These are phyloP conservation scores for Xiphorhynchus erythropygius DNA, from an alignment of 2,797 vertebrate species.

Conservation along the genomic window DNA sequence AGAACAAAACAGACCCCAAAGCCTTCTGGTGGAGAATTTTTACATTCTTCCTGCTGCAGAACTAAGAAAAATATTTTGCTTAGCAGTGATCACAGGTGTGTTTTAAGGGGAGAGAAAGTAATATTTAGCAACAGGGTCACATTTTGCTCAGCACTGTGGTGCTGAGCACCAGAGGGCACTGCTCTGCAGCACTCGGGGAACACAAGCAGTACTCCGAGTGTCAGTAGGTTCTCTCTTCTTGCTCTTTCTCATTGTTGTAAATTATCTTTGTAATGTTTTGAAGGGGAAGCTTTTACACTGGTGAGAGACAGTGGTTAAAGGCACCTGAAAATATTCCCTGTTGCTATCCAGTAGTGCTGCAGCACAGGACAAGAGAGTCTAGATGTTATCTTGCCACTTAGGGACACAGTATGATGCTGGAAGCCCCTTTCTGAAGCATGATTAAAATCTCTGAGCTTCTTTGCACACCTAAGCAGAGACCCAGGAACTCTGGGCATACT, in stretches of 20 bases:
- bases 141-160: not conserved
- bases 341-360: not conserved
- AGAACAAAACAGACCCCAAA: not conserved
- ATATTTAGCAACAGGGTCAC: not conserved
- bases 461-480: not conserved
- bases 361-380: not conserved
- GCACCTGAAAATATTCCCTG: not conserved
- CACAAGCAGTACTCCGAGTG: not conserved
- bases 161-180: conserved; percentile 48
- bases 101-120: not conserved
- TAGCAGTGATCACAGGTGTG: not conserved
- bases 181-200: not conserved
- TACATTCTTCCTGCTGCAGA: not conserved
- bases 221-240: not conserved
- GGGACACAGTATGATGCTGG: not conserved
- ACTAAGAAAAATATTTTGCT: not conserved
- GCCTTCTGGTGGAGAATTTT: not conserved
- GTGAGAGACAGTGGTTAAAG: not conserved
- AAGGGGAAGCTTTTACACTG: not conserved
- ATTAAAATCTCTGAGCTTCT: not conserved
- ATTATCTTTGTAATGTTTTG: not conserved
- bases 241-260: not conserved
- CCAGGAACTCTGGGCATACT: not conserved
- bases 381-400: not conserved
- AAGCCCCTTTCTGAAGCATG: not conserved